phyloP scores from a whole-genome alignment of 2,888 invertebrate species.

The Tetanocera ferruginea region DNA sequence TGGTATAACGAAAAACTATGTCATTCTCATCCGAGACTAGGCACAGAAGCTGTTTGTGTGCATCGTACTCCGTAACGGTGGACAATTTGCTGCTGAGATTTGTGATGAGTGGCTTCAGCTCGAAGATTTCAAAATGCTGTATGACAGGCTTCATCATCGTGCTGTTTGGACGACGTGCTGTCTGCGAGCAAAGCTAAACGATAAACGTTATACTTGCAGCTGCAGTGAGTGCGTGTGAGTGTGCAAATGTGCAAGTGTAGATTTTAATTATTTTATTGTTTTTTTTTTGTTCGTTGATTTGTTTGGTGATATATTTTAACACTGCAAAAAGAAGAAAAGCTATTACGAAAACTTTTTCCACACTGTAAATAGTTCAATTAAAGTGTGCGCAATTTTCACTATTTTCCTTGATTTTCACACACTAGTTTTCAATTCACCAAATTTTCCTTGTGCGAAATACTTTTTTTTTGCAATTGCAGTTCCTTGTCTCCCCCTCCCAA shows the following conservation, averaged over 20 bases:
- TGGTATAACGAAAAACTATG: constrained; percentile 66
- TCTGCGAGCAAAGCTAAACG: constrained; percentile 35
- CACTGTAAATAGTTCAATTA: too few relatives aligned
- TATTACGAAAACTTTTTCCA: too few relatives aligned
- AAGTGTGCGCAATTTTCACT: background rate
- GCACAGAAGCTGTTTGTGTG: constrained; percentile 66
- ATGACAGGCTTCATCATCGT: constrained; percentile 51
- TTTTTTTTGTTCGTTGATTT: background rate
- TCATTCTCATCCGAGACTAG: constrained; percentile 69
- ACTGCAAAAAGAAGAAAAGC: background rate
- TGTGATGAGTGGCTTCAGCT: constrained; percentile 66
- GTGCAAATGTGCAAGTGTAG: background rate
- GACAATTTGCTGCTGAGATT: constrained; percentile 69
- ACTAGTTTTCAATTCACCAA: background rate
- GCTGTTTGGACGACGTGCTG: constrained; percentile 16
- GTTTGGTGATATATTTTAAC: background rate
- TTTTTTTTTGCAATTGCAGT: background rate
- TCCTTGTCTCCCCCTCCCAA: background rate
- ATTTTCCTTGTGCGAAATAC: background rate
- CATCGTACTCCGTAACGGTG: constrained; percentile 64
- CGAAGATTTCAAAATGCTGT: constrained; percentile 59
- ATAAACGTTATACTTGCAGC: background rate
- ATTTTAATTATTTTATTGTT: background rate
- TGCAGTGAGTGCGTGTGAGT: background rate
- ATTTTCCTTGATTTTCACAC: background rate